Percentiles rank a stretch among this genome's conserved stretches.
These are phyloP conservation scores for Stegostoma tigrinum DNA, from an alignment of 2,113 vertebrate species.

Conservation along the genomic window DNA sequence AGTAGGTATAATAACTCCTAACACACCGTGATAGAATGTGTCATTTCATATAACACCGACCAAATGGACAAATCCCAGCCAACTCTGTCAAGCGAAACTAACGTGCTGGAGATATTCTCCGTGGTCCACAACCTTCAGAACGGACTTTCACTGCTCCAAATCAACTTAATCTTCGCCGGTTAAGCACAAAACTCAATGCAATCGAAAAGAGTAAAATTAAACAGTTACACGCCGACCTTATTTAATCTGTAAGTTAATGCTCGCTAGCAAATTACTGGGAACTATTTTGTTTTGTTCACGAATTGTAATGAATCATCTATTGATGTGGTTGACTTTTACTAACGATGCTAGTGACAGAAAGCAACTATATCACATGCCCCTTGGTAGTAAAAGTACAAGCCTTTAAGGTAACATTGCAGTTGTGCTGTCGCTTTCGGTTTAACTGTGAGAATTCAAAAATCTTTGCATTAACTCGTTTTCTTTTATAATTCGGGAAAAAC, in stretches of 20 bases:
- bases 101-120: slow-evolving; percentile 37
- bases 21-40: slow-evolving; percentile 67
- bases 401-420: slow-evolving; percentile 5
- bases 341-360: neutral
- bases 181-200: neutral
- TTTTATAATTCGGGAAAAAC: neutral
- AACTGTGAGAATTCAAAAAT: slow-evolving; percentile 16
- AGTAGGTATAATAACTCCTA: slow-evolving; percentile 66
- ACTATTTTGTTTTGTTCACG: neutral
- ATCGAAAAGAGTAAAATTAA: neutral
- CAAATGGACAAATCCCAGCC: slow-evolving; percentile 53
- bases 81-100: slow-evolving; percentile 48
- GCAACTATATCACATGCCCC: neutral
- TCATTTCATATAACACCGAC: slow-evolving; percentile 60
- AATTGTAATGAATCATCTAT: neutral
- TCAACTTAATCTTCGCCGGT: neutral
- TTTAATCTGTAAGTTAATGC: neutral
- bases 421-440: neutral
- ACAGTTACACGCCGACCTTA: neutral
- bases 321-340: neutral
- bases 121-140: neutral
- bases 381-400: neutral
- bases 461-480: neutral
- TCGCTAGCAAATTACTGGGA: neutral
- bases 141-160: neutral